Conservation (phyloP, 1,140 invertebrate genomes). For the Lasioglossum albipes region DNA sequence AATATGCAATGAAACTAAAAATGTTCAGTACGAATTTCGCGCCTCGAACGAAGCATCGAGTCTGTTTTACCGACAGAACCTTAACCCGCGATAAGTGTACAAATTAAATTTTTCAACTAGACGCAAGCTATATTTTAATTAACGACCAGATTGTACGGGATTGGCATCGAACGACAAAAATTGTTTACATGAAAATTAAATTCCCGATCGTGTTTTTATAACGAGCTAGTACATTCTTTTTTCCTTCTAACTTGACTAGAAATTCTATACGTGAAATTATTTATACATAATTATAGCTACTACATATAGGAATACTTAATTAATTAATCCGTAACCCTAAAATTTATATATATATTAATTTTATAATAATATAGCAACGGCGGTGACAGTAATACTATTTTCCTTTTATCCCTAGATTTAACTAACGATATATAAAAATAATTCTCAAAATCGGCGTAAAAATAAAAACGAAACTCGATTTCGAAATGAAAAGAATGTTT, state of each 20-base stretch:
- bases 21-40: not conserved
- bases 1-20: not conserved
- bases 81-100: not conserved
- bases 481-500: not conserved
- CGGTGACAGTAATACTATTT: conserved; percentile 39
- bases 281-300: conserved; percentile 46
- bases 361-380: conserved; percentile 61
- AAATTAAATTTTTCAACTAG: not conserved
- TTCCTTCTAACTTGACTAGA: conserved; percentile 42
- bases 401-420: conserved; percentile 27
- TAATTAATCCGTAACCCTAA: conserved; percentile 35
- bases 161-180: not conserved
- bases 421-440: conserved; percentile 47
- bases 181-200: not conserved
- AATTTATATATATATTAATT: conserved; percentile 36
- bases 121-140: not conserved
- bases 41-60: not conserved
- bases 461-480: conserved; percentile 5
- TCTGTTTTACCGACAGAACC: too few relatives aligned
- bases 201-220: conserved; percentile 10
- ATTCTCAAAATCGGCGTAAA: conserved; percentile 20
- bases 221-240: conserved; percentile 37
- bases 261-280: conserved; percentile 43
- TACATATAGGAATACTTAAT: conserved; percentile 48
- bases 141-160: not conserved